phyloP scores from a whole-genome alignment of 1,140 invertebrate species.

The Semibalanus balanoides region DNA sequence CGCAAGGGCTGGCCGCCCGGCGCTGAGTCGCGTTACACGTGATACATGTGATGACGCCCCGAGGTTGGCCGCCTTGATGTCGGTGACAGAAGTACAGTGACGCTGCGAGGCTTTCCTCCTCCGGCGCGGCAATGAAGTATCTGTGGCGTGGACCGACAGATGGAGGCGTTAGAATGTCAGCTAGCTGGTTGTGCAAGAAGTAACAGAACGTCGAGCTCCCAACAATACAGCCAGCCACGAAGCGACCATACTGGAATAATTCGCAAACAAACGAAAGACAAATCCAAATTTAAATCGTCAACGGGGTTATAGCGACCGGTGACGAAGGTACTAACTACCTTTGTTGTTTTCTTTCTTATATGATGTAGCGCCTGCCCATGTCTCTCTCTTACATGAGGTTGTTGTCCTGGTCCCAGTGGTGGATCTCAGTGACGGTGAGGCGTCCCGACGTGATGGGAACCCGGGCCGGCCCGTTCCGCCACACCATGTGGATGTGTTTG shows the following conservation, averaged over 20 bases:
- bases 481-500: conserved; percentile 48
- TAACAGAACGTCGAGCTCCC: too few relatives aligned
- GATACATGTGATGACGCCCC: conserved; percentile 19
- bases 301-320: too few relatives aligned
- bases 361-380: background rate
- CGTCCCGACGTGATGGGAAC: conserved; percentile 51
- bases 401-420: conserved; percentile 54
- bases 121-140: conserved; percentile 32
- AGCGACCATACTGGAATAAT: too few relatives aligned
- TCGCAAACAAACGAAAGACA: too few relatives aligned
- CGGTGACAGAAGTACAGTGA: conserved; percentile 32
- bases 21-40: conserved; percentile 29
- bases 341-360: too few relatives aligned
- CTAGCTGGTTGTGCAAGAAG: too few relatives aligned
- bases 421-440: conserved; percentile 60
- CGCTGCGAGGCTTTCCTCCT: conserved; percentile 28
- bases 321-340: too few relatives aligned
- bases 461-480: conserved; percentile 24
- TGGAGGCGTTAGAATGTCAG: too few relatives aligned
- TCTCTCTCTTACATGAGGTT: conserved; percentile 42
- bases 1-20: conserved; percentile 32
- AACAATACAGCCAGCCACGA: too few relatives aligned
- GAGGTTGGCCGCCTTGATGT: conserved; percentile 21
- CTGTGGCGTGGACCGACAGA: conserved; percentile 21
- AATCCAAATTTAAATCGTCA: too few relatives aligned